Evolutionary conservation across 2,888 invertebrate genomes (phyloP), one percentile per base, ranked within the genome.

Genomic region (Pammene aurita): DNA sequence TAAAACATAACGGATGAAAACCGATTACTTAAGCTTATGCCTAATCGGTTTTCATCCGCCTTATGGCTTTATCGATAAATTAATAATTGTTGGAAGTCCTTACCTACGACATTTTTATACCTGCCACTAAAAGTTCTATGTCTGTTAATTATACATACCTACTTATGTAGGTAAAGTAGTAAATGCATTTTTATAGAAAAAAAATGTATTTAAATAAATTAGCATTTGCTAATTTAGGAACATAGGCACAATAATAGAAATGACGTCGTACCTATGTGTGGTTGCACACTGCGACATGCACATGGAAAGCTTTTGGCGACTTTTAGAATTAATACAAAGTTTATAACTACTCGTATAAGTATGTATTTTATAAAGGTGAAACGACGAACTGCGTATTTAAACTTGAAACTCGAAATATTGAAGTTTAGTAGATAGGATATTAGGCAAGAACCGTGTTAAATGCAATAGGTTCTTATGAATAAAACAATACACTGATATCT

Each of bases 391-490:
- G 42, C 52, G 44, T 46, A 38, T 46, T 38, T 18, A 55, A 46
- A 26, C 2, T 66, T 18, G 16, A 35, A 35, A 44, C 35, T 54
- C 55, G 4, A 61, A 46, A 26, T 54, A 38, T 56, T 56, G n/a
- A 54, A 66, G 38, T 46, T 61, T 61, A 54, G 18, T 46, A 18
- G 18, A 9, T 14, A 26, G 0, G 55, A 55, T 44, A 54, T 58
- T 66, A 42, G 50, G 57, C n/a, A 65, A 48, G 41, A 26, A 60
- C 46, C 14, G 57, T 50, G 65, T 26, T 57, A 56, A 35, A 58
- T 44, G n/a, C 58, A 54, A 6, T 2, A 26, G n/a, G n/a, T n/a
- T n/a, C 26, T 26, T 26, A 44, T 52, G 52, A 54, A 54, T 60
- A 56, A 56, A 67, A 67, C 48, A 55, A 56, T 41, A 61, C n/a